Evolutionary conservation across 2,113 vertebrate genomes (phyloP).

Genomic region (Ailuropoda melanoleuca): DNA sequence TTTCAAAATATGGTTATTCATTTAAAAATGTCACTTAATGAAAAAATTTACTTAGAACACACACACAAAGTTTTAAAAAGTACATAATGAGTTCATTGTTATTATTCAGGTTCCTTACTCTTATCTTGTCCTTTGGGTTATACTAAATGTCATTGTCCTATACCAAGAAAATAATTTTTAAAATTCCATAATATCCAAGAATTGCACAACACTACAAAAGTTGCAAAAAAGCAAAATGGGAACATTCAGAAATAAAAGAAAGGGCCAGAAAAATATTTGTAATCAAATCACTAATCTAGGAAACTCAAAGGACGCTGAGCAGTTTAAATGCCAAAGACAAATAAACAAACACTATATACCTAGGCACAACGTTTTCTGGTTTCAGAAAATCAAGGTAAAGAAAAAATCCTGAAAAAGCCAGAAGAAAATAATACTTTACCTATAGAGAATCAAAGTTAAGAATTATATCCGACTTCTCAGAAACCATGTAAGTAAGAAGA

Average conservation of each 20-base stretch:
- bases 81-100: too few relatives aligned
- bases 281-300: too few relatives aligned
- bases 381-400: neutral
- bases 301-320: neutral
- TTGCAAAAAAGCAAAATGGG: too few relatives aligned
- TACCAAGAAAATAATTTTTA: too few relatives aligned
- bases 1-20: neutral
- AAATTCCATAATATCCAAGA: neutral
- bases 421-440: neutral
- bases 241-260: too few relatives aligned
- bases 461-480: neutral
- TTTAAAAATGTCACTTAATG: too few relatives aligned
- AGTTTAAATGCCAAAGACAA: neutral
- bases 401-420: neutral
- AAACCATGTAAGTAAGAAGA: too few relatives aligned
- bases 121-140: too few relatives aligned
- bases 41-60: too few relatives aligned
- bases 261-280: neutral
- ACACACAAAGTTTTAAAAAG: too few relatives aligned
- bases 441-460: neutral
- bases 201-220: neutral
- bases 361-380: neutral
- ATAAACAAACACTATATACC: neutral
- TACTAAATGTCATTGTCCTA: too few relatives aligned
- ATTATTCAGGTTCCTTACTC: too few relatives aligned